Conservation (phyloP, 2,113 vertebrate genomes). For the Solea solea region DNA sequence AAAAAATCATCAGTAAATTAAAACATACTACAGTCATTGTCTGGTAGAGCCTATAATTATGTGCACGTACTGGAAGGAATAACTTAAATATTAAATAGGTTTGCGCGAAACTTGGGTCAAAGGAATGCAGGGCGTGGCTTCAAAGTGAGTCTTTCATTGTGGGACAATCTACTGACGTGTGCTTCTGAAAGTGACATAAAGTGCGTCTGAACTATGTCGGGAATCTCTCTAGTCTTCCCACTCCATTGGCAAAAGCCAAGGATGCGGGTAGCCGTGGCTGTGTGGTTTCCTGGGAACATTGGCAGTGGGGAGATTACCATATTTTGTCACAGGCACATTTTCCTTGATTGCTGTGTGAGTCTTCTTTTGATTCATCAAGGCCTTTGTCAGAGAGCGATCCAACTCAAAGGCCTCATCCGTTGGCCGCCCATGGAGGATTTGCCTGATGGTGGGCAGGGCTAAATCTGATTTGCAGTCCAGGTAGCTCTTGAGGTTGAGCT, state of each 20-base stretch:
- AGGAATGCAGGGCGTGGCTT: slow-evolving; percentile 10
- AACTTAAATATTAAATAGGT: slow-evolving; percentile 43
- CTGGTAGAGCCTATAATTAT: slow-evolving; percentile 10
- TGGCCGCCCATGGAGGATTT: slow-evolving; percentile 68
- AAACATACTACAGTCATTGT: slow-evolving; percentile 8
- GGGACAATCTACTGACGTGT: slow-evolving; percentile 8
- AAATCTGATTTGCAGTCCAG: slow-evolving; percentile 80
- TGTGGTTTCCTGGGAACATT: slow-evolving; percentile 46
- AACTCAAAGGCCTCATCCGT: slow-evolving; percentile 72
- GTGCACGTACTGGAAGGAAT: slow-evolving; percentile 40
- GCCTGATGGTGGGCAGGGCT: slow-evolving; percentile 72
- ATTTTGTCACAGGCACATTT: slow-evolving; percentile 40
- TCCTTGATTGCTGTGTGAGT: slow-evolving; percentile 38
- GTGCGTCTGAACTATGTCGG: slow-evolving; percentile 27
- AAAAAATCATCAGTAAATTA: slow-evolving; percentile 5
- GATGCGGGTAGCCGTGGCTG: slow-evolving; percentile 58
- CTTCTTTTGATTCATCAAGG: slow-evolving; percentile 45
- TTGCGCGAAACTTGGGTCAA: slow-evolving; percentile 11
- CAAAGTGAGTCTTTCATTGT: slow-evolving; percentile 27
- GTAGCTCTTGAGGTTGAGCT: slow-evolving; percentile 82
- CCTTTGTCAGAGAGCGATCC: slow-evolving; percentile 70
- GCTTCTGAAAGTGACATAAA: slow-evolving; percentile 39
- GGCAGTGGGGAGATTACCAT: slow-evolving; percentile 29
- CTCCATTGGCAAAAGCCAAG: slow-evolving; percentile 77
- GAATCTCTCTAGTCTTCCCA: slow-evolving; percentile 79